These are phyloP conservation scores for Pristionchus maxplancki DNA, from an alignment of 2,888 invertebrate species.

Conservation along the genomic window DNA sequence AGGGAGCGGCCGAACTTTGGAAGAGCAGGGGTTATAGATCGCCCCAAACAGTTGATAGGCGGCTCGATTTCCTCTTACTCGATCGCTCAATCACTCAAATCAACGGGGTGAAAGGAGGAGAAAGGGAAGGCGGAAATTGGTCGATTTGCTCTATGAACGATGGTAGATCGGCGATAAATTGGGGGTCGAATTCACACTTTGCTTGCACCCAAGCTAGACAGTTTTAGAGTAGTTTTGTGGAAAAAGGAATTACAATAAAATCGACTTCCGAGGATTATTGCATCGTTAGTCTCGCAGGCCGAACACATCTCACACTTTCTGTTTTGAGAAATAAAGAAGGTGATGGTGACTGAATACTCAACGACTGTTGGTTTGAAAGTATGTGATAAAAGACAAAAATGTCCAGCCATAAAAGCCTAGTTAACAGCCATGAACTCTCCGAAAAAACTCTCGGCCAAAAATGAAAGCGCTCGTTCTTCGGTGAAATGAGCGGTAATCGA, in stretches of 20 bases:
- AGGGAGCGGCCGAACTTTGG: neutral
- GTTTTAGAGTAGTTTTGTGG: neutral
- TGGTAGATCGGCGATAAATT: neutral
- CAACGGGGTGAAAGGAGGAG: neutral
- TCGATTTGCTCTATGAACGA: conserved; percentile 29
- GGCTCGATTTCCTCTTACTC: neutral
- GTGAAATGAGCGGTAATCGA: neutral
- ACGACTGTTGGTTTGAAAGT: no score
- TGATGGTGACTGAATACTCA: no score
- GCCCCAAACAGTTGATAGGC: conserved; percentile 13
- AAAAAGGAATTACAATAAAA: no score
- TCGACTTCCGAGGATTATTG: no score
- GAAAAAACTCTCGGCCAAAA: neutral
- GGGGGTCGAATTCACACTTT: neutral
- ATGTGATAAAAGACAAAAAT: no score
- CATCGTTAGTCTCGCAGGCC: no score
- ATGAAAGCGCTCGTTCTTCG: neutral
- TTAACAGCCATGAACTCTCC: no score
- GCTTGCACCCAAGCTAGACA: neutral
- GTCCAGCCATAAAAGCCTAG: neutral
- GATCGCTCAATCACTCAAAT: neutral
- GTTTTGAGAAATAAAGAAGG: no score
- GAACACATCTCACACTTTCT: no score
- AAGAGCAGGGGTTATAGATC: conserved; percentile 32
- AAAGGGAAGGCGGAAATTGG: neutral